A percentile compares a stretch with the other conserved stretches of the same genome.
Evolutionary conservation across 2,113 vertebrate species (phyloP).

Genomic region (Capreolus pygargus): DNA sequence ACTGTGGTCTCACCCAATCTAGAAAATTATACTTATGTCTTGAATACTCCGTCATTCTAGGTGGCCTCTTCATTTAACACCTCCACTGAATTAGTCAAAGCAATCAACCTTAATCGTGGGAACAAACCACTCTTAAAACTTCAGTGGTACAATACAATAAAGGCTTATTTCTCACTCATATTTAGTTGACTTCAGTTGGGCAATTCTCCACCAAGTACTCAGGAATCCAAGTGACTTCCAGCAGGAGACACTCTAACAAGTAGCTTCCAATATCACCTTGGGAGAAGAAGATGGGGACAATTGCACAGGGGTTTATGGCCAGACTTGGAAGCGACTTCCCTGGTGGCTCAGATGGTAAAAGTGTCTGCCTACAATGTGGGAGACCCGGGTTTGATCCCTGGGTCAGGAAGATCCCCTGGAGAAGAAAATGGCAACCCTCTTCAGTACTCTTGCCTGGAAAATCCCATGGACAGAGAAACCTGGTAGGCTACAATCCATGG

Average conservation of each 20-base stretch:
- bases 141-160: neutral
- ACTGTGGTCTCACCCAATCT: neutral
- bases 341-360: neutral
- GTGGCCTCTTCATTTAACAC: neutral
- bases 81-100: neutral
- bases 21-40: neutral
- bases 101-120: neutral
- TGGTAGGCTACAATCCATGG: neutral
- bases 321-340: neutral
- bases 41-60: neutral
- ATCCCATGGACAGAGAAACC: neutral
- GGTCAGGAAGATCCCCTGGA: neutral
- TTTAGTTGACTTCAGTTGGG: neutral
- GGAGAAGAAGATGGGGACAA: neutral
- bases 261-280: neutral
- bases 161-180: neutral
- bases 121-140: neutral
- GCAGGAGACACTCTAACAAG: neutral
- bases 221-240: neutral
- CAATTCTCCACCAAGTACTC: neutral
- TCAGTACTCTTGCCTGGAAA: neutral
- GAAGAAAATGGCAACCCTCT: neutral
- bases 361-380: neutral
- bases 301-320: neutral
- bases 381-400: neutral